Percentiles rank a stretch among this genome's conserved stretches.
Conservation (phyloP, 2,113 vertebrate species). For the Micromys minutus region DNA sequence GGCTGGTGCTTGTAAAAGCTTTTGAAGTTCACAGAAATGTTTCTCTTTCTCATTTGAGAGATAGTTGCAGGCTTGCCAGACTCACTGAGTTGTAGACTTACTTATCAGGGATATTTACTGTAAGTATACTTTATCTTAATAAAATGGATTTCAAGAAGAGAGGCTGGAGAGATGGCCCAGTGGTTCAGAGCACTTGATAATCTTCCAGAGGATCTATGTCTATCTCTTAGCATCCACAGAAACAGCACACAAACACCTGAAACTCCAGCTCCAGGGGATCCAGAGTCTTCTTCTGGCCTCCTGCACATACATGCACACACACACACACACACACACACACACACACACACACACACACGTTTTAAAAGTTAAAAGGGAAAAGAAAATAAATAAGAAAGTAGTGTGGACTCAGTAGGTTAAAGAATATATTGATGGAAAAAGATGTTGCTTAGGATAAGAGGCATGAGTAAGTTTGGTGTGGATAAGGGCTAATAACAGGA, state of each 20-base stretch:
- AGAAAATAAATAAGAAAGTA: not conserved
- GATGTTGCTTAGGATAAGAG: not conserved
- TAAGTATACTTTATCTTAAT: not conserved
- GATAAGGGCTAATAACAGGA: not conserved
- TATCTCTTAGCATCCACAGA: too few species aligned
- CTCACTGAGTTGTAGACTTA: not conserved
- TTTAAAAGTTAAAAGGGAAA: not conserved
- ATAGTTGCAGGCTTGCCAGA: not conserved
- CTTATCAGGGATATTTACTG: not conserved
- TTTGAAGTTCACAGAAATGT: not conserved
- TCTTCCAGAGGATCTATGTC: not conserved
- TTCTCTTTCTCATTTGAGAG: not conserved
- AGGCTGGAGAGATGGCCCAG: not conserved
- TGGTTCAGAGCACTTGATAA: not conserved
- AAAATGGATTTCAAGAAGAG: not conserved
- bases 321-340: not conserved
- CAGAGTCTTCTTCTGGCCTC: not conserved
- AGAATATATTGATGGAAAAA: not conserved
- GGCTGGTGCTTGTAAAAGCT: not conserved
- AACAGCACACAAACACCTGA: too few species aligned
- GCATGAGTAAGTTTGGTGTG: not conserved
- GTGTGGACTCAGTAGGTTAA: not conserved
- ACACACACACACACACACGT: not conserved
- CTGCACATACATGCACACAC: not conserved
- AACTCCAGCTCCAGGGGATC: too few species aligned